These are phyloP conservation scores for Bombus impatiens DNA, from an alignment of 1,140 invertebrate species.

Conservation along the genomic window DNA sequence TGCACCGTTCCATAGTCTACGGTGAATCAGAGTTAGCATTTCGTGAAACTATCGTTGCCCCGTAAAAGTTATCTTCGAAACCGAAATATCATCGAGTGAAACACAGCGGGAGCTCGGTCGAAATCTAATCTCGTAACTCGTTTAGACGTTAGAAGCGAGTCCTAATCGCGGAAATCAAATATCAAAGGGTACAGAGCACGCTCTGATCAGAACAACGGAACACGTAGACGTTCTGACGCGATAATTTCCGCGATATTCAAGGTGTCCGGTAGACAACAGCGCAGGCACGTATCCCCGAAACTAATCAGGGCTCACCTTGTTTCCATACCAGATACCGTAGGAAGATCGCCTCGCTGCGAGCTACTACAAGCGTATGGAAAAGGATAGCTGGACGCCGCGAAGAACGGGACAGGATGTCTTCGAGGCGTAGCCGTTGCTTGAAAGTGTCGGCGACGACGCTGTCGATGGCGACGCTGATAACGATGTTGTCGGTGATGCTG, in stretches of 20 bases:
- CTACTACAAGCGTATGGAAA: conserved; percentile 41
- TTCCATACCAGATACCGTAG: conserved; percentile 75
- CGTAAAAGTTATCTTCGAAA: background rate
- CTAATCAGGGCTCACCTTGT: conserved; percentile 75
- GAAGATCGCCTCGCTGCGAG: conserved; percentile 59
- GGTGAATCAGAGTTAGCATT: background rate
- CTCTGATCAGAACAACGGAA: background rate
- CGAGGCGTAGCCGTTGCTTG: conserved; percentile 26
- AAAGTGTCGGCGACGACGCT: conserved; percentile 45
- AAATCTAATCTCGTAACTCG: background rate
- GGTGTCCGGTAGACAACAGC: too few relatives aligned
- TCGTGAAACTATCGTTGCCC: background rate
- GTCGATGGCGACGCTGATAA: conserved; percentile 38
- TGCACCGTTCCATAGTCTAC: background rate
- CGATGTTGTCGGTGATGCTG: background rate
- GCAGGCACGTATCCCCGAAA: background rate
- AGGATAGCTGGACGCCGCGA: conserved; percentile 36
- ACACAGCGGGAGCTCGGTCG: background rate
- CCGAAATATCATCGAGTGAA: background rate
- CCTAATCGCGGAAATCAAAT: background rate
- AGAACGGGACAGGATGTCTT: conserved; percentile 42
- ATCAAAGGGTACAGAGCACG: too few relatives aligned
- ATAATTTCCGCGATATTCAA: background rate
- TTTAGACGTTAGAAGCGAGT: background rate
- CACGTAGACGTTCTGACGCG: background rate